Evolutionary conservation across 1,140 invertebrate species (phyloP), one percentile per base, ranked within the genome.

Genomic region (Patella vulgata): DNA sequence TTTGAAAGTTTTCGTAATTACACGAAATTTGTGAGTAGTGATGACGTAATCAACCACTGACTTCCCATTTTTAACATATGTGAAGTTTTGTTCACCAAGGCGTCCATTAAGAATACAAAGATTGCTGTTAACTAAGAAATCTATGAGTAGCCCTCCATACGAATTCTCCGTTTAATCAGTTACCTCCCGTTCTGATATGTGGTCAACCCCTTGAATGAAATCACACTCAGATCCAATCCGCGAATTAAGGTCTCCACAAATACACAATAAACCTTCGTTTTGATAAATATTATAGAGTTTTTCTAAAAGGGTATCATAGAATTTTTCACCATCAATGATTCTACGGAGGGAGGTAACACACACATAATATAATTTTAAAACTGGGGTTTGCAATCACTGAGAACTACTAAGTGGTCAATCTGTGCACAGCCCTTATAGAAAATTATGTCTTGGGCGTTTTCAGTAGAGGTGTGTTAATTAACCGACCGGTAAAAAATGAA

Each of bases 11-110:
- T 17, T 42, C 6, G 33, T 28, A 60, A 3, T 25, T 17, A 19
- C 12, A 30, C 14, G 48, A 23, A 27, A 36, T 19, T 36, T 19
- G 39, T 59, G 44, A 17, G 9, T n/a, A 5, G 44, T 25, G n/a
- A 60, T n/a, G 44, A 39, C 39, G 28, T 59, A 59, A 23, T 59
- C 57, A 31, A 59, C 57, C 1, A 59, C 57, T 1, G 57, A 36
- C 21, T 14, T 25, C 57, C 46, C n/a, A 48, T 59, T 5, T 11
- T 19, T 5, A 46, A 59, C 27, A 59, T 30, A 25, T 31, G 50
- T n/a, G 59, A 52, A 60, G 52, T 52, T 14, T 60, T 39, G 51
- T 60, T 42, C 28, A 28, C 59, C 5, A 36, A 5, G 14, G 5
- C 14, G n/a, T 33, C 57, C 57, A 51, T 59, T 59, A 3, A 59